These are phyloP conservation scores for Acropternis orthonyx DNA, from an alignment of 2,797 vertebrate species.

Conservation along the genomic window DNA sequence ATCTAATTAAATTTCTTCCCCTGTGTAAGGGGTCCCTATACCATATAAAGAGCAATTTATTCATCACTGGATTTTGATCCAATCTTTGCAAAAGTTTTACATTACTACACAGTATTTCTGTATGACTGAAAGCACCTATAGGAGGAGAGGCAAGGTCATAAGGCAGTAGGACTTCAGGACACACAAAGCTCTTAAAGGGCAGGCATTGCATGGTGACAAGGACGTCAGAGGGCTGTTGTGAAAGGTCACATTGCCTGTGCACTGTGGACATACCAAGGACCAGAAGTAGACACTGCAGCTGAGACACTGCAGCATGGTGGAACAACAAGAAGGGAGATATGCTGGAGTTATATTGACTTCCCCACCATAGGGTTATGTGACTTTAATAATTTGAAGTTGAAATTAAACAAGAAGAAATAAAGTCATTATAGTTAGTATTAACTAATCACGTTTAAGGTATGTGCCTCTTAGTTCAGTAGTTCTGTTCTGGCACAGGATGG, in stretches of 20 bases:
- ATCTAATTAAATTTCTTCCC: not conserved
- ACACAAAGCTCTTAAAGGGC: accelerated
- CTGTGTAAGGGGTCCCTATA: not conserved
- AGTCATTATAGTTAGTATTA: not conserved
- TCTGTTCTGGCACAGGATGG: not conserved
- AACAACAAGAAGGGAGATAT: not conserved
- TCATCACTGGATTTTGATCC: not conserved
- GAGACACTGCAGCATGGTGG: accelerated
- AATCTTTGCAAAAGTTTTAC: not conserved
- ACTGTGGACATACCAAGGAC: accelerated
- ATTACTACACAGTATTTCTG: accelerated
- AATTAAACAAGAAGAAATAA: not conserved
- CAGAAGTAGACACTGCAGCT: accelerated
- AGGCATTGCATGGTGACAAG: accelerated
- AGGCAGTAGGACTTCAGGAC: accelerated
- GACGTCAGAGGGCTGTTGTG: not conserved
- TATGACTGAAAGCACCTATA: not conserved
- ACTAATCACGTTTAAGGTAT: not conserved
- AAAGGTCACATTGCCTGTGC: accelerated
- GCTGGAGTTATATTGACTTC: not conserved
- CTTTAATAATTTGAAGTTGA: not conserved
- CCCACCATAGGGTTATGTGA: too few relatives aligned
- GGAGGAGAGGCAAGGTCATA: not conserved
- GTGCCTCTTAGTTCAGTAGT: not conserved
- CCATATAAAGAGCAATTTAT: not conserved